A percentile compares a stretch with the other conserved stretches of the same genome.
These are phyloP conservation scores for Lordiphosa clarofinis DNA, from an alignment of 1,140 invertebrate species.

Conservation along the genomic window DNA sequence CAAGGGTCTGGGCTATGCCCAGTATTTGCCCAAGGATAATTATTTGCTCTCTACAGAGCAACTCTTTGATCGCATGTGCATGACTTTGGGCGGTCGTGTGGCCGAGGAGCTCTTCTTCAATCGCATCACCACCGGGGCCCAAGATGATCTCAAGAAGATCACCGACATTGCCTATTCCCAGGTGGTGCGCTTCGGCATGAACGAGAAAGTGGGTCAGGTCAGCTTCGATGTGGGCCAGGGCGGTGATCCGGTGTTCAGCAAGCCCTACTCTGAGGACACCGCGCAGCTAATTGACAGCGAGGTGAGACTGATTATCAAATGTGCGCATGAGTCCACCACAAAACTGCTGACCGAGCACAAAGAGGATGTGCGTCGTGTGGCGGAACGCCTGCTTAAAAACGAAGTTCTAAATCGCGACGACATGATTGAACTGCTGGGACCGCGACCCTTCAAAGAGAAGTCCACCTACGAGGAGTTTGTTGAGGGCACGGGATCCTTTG, in stretches of 20 bases:
- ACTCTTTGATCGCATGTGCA: constrained; percentile 93
- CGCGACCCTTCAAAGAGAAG: constrained; percentile 98
- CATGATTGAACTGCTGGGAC: constrained; percentile 97
- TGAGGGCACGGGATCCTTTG: constrained; percentile 98
- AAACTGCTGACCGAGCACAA: constrained; percentile 92
- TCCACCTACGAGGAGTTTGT: constrained; percentile 99
- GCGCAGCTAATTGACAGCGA: constrained; percentile 98
- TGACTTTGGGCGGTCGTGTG: constrained; percentile 97
- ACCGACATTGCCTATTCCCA: constrained; percentile 89
- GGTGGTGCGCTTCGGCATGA: constrained; percentile 98
- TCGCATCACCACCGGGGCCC: constrained; percentile 97
- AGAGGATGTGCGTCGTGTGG: constrained; percentile 95
- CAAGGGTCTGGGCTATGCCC: constrained; percentile 94
- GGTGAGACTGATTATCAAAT: constrained; percentile 91
- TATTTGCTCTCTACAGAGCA: constrained; percentile 99
- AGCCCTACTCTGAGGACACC: constrained; percentile 99
- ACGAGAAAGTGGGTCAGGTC: constrained; percentile 97
- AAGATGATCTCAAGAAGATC: constrained; percentile 98
- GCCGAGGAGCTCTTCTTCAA: constrained; percentile 98
- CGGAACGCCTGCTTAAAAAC: constrained; percentile 94
- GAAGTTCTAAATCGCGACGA: constrained; percentile 98
- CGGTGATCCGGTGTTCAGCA: constrained; percentile 96
- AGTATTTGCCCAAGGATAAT: constrained; percentile 99
- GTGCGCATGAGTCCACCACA: constrained; percentile 90
- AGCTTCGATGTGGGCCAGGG: constrained; percentile 96